A percentile compares a stretch with the other conserved stretches of the same genome.
Evolutionary conservation across 1,140 invertebrate species (phyloP).

Genomic region (Rhynchophorus ferrugineus): DNA sequence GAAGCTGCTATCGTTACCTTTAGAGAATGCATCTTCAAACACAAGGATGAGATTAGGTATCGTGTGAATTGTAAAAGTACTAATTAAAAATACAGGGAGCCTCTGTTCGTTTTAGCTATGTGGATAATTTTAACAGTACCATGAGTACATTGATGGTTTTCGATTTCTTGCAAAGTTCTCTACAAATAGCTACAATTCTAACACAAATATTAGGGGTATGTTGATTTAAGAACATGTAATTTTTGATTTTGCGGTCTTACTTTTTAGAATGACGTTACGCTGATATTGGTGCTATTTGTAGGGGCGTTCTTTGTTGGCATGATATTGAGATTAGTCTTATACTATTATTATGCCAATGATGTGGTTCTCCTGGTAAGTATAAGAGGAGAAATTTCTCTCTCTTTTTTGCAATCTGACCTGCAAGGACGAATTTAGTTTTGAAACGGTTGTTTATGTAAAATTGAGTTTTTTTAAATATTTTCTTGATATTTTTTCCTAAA

Average conservation of each 20-base stretch:
- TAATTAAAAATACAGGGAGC: neutral
- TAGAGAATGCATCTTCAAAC: slow-evolving; percentile 11
- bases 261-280: slow-evolving; percentile 7
- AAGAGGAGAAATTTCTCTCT: too few relatives aligned
- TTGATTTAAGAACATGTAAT: neutral
- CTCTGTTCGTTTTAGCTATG: slow-evolving; percentile 23
- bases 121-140: slow-evolving; percentile 12
- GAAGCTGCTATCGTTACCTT: slow-evolving; percentile 13
- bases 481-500: too few relatives aligned
- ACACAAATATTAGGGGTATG: slow-evolving; percentile 7
- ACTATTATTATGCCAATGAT: slow-evolving; percentile 19
- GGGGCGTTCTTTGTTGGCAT: slow-evolving; percentile 7
- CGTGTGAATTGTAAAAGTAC: neutral
- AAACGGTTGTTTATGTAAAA: too few relatives aligned
- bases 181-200: slow-evolving; percentile 9
- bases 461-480: too few relatives aligned
- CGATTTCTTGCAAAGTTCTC: slow-evolving; percentile 20
- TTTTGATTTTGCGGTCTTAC: too few relatives aligned
- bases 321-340: slow-evolving; percentile 11
- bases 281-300: slow-evolving; percentile 4
- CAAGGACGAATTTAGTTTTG: too few relatives aligned
- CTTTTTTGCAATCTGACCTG: too few relatives aligned
- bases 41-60: slow-evolving; percentile 15
- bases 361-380: slow-evolving; percentile 13
- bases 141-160: slow-evolving; percentile 17